These are phyloP conservation scores for Glossophaga mutica DNA, from an alignment of 2,797 vertebrate genomes.

Conservation along the genomic window DNA sequence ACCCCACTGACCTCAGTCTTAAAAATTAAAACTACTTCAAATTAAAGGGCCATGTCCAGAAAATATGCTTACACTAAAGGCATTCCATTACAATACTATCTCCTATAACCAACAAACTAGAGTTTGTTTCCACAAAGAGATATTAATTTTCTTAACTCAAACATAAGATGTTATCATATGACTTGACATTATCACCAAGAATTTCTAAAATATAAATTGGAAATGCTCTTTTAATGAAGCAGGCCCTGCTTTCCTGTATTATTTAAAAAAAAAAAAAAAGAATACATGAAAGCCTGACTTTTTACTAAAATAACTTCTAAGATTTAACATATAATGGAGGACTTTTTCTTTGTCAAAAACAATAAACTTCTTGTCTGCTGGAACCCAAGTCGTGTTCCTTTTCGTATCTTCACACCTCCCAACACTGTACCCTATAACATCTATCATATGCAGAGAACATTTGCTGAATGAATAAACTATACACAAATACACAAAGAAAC, in stretches of 20 bases:
- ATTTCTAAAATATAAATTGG: slow-evolving; percentile 14
- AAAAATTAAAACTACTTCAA: slow-evolving; percentile 11
- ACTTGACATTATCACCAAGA: neutral
- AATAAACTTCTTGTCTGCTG: neutral
- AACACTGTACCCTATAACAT: neutral
- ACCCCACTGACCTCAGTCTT: neutral
- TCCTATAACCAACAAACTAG: neutral
- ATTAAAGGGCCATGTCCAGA: neutral
- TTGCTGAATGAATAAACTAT: neutral
- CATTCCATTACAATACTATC: neutral
- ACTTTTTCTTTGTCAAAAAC: neutral
- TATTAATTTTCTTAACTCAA: neutral
- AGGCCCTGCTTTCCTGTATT: neutral
- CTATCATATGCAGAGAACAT: neutral
- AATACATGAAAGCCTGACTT: neutral
- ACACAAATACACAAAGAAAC: neutral
- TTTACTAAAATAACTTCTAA: slow-evolving; percentile 40
- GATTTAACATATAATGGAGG: neutral
- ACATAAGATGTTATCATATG: neutral
- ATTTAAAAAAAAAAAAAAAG: neutral
- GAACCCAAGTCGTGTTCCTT: neutral
- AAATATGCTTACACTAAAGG: neutral
- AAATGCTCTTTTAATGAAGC: neutral
- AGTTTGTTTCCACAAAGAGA: neutral
- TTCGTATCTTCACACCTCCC: neutral